These are phyloP conservation scores for Rhopalosiphum padi DNA, from an alignment of 1,140 invertebrate species.

Conservation along the genomic window DNA sequence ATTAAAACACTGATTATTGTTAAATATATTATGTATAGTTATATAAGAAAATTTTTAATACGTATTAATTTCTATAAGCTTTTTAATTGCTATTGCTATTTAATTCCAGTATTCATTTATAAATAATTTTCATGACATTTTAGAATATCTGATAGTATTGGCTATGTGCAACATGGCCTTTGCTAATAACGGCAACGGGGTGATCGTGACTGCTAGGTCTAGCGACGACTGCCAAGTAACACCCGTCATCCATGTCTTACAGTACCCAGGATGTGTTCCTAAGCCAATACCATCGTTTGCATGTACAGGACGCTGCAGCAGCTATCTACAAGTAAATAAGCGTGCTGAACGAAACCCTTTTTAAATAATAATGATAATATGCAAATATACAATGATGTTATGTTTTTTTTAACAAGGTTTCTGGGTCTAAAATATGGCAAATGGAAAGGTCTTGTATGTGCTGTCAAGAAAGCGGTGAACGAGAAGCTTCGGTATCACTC, in stretches of 20 bases:
- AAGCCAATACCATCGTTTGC: conserved; percentile 94
- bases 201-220: conserved; percentile 35
- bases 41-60: too few relatives aligned
- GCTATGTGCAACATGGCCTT: conserved; percentile 38
- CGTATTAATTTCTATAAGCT: background rate
- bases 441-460: conserved; percentile 94
- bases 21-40: background rate
- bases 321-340: conserved; percentile 82
- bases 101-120: background rate
- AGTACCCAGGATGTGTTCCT: conserved; percentile 89
- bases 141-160: conserved; percentile 32
- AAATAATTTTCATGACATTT: background rate
- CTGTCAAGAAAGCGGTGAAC: conserved; percentile 91
- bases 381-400: background rate
- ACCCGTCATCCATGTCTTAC: conserved; percentile 89
- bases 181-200: conserved; percentile 41
- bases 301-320: conserved; percentile 87
- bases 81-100: background rate
- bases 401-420: conserved; percentile 71
- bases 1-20: background rate
- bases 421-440: conserved; percentile 96
- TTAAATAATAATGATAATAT: background rate
- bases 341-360: background rate
- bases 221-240: conserved; percentile 88
- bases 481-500: conserved; percentile 86